Evolutionary conservation across 1,140 invertebrate genomes (phyloP).

Genomic region (Brachionus koreanus): DNA sequence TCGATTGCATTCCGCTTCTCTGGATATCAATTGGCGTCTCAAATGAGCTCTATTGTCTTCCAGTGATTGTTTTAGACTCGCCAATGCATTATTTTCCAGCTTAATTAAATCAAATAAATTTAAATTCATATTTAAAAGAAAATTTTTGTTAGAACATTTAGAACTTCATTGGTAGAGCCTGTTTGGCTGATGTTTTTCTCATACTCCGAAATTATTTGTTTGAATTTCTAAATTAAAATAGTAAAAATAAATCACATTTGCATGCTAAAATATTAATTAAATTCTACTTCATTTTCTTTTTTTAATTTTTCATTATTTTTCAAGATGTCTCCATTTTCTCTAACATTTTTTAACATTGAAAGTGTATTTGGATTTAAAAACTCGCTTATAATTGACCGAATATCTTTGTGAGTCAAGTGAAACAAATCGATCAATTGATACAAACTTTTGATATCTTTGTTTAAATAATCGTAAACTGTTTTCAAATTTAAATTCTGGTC

Average conservation of each 20-base stretch:
- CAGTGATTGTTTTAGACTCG: conserved; percentile 53
- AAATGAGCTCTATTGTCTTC: conserved; percentile 56
- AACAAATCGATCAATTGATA: conserved; percentile 14
- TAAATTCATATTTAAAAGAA: background rate
- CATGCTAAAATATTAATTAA: conserved; percentile 17
- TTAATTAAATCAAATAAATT: conserved; percentile 11
- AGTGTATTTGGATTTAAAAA: background rate
- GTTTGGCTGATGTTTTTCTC: conserved; percentile 10
- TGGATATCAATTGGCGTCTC: conserved; percentile 55
- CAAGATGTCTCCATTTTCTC: conserved; percentile 1
- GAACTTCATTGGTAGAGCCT: conserved; percentile 9
- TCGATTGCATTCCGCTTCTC: conserved; percentile 58
- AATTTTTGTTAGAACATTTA: background rate
- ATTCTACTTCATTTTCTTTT: conserved; percentile 16
- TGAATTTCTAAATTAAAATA: conserved; percentile 12
- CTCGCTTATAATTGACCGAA: background rate
- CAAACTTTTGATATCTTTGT: conserved; percentile 16
- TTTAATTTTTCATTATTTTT: background rate
- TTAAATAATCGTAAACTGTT: background rate
- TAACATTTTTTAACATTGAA: background rate
- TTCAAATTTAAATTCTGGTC: background rate
- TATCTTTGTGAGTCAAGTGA: conserved; percentile 19
- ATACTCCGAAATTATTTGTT: background rate
- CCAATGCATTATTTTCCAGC: conserved; percentile 51
- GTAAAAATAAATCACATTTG: background rate